These are phyloP conservation scores for Atherix ibis DNA, from an alignment of 2,888 invertebrate species.

Conservation along the genomic window DNA sequence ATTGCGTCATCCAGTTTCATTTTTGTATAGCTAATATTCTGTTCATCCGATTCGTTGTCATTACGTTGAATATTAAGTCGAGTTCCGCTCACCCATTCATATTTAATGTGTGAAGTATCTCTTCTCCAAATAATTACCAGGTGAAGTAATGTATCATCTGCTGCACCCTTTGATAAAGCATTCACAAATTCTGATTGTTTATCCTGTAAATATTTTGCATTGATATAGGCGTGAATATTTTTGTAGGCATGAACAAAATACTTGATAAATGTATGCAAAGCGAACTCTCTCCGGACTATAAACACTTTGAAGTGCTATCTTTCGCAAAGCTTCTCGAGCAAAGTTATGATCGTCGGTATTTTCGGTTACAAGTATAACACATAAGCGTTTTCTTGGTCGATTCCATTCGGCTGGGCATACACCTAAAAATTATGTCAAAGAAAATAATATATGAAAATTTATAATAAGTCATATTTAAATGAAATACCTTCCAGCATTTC, in stretches of 20 bases:
- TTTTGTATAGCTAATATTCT: constrained; percentile 51
- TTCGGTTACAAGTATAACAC: constrained; percentile 66
- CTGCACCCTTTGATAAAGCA: constrained; percentile 36
- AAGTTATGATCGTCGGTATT: constrained; percentile 34
- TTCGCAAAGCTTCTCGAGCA: constrained; percentile 48
- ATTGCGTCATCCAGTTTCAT: constrained; percentile 56
- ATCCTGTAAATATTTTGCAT: constrained; percentile 16
- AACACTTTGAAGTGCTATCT: constrained; percentile 51
- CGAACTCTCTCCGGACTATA: constrained; percentile 53
- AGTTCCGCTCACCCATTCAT: constrained; percentile 59
- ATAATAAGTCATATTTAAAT: too few species aligned
- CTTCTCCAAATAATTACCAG: constrained; percentile 83
- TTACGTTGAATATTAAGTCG: constrained; percentile 23
- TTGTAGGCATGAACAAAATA: too few species aligned
- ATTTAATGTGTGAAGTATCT: constrained; percentile 71
- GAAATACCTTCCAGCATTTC: constrained; percentile 37
- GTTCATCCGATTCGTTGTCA: constrained; percentile 29
- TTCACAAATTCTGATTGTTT: constrained; percentile 66
- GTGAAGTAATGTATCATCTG: constrained; percentile 49
- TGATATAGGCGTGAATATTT: too few species aligned
- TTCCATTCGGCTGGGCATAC: constrained; percentile 84
- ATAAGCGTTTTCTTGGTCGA: constrained; percentile 52
- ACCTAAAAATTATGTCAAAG: constrained; percentile 15
- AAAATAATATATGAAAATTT: not conserved
- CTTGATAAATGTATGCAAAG: constrained; percentile 79